These are phyloP conservation scores for Erebia ligea DNA, from an alignment of 2,888 invertebrate species.

Conservation along the genomic window DNA sequence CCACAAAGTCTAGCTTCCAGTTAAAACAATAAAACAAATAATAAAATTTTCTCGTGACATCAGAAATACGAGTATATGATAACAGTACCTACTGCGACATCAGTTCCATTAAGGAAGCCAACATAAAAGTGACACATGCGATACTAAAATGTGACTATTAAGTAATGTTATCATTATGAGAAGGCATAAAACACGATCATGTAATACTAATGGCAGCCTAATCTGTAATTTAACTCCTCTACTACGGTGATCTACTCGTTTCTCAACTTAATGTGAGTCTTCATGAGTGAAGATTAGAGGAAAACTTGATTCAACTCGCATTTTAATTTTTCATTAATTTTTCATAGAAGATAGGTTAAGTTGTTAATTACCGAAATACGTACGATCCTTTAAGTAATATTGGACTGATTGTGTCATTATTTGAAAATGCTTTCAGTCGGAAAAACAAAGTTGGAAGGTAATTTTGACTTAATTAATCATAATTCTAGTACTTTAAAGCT, in stretches of 20 bases:
- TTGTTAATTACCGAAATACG: too few species aligned
- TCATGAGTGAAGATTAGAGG: too few species aligned
- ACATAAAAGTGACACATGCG: neutral
- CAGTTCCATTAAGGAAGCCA: slow-evolving; percentile 9
- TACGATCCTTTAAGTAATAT: too few species aligned
- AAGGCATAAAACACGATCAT: slow-evolving; percentile 7
- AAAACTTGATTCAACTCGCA: too few species aligned
- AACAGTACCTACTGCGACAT: slow-evolving; percentile 11
- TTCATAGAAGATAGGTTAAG: too few species aligned
- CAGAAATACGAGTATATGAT: slow-evolving; percentile 19
- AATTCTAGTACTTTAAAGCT: too few species aligned
- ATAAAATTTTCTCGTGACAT: slow-evolving; percentile 19
- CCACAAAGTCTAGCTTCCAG: slow-evolving; percentile 10
- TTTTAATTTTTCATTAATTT: too few species aligned
- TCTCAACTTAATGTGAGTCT: neutral
- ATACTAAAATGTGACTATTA: slow-evolving; percentile 9
- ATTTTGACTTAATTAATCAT: too few species aligned
- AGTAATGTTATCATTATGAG: slow-evolving; percentile 3
- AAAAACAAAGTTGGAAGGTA: too few species aligned
- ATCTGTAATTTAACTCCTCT: neutral
- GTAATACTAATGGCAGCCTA: neutral
- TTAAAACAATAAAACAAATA: slow-evolving; percentile 2
- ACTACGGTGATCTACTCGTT: neutral
- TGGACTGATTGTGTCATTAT: too few species aligned
- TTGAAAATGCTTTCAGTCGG: too few species aligned